phyloP scores from a whole-genome alignment of 1,140 invertebrate genomes.

The Zaprionus ghesquierei region DNA sequence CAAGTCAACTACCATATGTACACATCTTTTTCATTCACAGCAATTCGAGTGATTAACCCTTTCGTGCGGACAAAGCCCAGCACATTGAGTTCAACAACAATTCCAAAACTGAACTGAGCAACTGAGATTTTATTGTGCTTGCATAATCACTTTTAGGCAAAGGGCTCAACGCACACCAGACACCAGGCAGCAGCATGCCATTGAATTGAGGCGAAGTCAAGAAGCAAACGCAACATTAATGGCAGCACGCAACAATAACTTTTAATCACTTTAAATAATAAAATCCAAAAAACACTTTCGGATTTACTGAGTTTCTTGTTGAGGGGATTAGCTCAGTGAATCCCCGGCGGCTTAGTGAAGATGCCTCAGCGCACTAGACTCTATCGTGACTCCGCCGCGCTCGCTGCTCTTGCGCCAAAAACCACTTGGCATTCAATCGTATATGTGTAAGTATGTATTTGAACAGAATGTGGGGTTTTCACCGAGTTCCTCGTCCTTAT shows the following conservation, averaged over 20 bases:
- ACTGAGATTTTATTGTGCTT: slow-evolving; percentile 53
- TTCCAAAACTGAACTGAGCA: slow-evolving; percentile 36
- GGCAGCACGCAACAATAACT: slow-evolving; percentile 51
- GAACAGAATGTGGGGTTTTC: slow-evolving; percentile 37
- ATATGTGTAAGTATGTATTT: slow-evolving; percentile 17
- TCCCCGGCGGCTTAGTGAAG: slow-evolving; percentile 50
- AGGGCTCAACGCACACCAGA: not conserved
- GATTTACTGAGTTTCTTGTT: slow-evolving; percentile 55
- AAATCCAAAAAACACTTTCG: slow-evolving; percentile 57
- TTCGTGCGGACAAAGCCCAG: not conserved
- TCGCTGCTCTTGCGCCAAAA: not conserved
- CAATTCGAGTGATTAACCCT: not conserved
- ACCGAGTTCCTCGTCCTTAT: slow-evolving; percentile 30
- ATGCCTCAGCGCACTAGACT: slow-evolving; percentile 52
- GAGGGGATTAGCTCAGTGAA: slow-evolving; percentile 56
- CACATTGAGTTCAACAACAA: slow-evolving; percentile 16
- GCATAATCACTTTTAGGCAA: slow-evolving; percentile 48
- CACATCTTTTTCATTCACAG: not conserved
- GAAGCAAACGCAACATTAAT: slow-evolving; percentile 40
- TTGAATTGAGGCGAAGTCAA: slow-evolving; percentile 35
- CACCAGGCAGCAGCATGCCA: slow-evolving; percentile 8
- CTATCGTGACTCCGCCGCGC: slow-evolving; percentile 20
- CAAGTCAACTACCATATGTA: not conserved
- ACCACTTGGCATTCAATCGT: slow-evolving; percentile 21
- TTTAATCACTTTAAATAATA: slow-evolving; percentile 66